Percentiles rank a stretch among this genome's conserved stretches.
Evolutionary conservation across 2,113 vertebrate species (phyloP).

Genomic region (Boleophthalmus pectinirostris): DNA sequence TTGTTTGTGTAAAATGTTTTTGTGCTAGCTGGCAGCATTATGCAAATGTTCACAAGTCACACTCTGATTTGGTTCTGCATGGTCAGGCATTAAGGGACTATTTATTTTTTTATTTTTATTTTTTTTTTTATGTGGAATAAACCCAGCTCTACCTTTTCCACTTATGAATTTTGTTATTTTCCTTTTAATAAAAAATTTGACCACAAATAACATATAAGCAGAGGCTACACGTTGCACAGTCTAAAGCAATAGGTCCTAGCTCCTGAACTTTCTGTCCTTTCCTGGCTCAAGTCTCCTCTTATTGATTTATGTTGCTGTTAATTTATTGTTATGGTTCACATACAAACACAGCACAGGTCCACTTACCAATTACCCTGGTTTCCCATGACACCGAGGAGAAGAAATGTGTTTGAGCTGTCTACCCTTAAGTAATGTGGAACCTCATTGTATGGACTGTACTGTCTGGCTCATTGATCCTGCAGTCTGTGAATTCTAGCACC

Average conservation of each 20-base stretch:
- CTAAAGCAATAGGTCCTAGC: not conserved
- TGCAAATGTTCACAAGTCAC: constrained; percentile 3
- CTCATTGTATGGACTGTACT: constrained; percentile 31
- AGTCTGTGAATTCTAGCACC: constrained; percentile 29
- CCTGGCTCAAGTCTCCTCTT: not conserved
- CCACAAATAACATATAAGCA: not conserved
- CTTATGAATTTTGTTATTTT: too few relatives aligned
- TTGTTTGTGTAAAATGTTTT: not conserved
- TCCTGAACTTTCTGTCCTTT: not conserved
- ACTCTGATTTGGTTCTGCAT: constrained; percentile 2
- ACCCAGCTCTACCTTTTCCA: not conserved
- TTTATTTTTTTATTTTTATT: constrained; percentile 1
- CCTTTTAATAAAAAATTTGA: too few relatives aligned
- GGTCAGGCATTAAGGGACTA: not conserved
- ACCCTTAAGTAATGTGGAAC: constrained; percentile 30
- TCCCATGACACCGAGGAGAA: constrained; percentile 21
- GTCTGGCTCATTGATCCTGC: constrained; percentile 57
- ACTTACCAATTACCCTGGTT: constrained; percentile 34
- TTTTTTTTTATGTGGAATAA: not conserved
- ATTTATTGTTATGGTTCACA: constrained; percentile 12
- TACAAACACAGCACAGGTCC: constrained; percentile 15
- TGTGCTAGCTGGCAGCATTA: not conserved
- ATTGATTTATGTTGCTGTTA: constrained; percentile 17
- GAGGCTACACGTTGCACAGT: not conserved
- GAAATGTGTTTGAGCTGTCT: constrained; percentile 26